Conservation (phyloP, 1,140 invertebrate genomes). For the Drosophila kohkoa region DNA sequence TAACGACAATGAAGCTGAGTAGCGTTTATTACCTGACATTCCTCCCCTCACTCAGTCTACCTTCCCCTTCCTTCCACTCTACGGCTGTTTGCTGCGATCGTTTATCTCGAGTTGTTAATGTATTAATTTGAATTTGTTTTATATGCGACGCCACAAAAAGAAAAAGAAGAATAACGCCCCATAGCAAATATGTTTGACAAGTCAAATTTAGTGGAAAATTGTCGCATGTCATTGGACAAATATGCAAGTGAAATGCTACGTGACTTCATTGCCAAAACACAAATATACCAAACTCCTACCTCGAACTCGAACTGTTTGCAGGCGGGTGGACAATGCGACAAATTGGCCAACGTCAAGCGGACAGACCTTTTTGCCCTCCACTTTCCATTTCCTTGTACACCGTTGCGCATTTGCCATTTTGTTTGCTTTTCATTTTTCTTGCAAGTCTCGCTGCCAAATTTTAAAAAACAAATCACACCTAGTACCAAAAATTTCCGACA, state of each 20-base stretch:
- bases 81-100: background rate
- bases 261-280: constrained; percentile 71
- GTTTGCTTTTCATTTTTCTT: constrained; percentile 30
- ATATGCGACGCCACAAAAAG: constrained; percentile 31
- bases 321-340: constrained; percentile 56
- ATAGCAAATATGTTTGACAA: constrained; percentile 76
- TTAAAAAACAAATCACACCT: constrained; percentile 83
- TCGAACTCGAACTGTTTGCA: background rate
- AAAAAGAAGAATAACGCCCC: background rate
- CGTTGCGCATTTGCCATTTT: constrained; percentile 32
- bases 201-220: constrained; percentile 83
- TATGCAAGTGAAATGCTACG: constrained; percentile 77
- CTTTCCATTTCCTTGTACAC: constrained; percentile 9
- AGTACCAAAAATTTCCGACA: constrained; percentile 73
- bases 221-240: constrained; percentile 75
- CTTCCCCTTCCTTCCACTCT: background rate
- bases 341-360: constrained; percentile 59
- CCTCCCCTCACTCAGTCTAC: no score
- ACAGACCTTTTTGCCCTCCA: background rate
- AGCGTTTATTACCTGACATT: constrained; percentile 72
- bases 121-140: constrained; percentile 74
- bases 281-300: constrained; percentile 24
- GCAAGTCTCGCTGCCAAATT: constrained; percentile 42
- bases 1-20: constrained; percentile 52
- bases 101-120: constrained; percentile 71